Evolutionary conservation across 2,113 vertebrate species (phyloP).

Genomic region (Girardinichthys multiradiatus): DNA sequence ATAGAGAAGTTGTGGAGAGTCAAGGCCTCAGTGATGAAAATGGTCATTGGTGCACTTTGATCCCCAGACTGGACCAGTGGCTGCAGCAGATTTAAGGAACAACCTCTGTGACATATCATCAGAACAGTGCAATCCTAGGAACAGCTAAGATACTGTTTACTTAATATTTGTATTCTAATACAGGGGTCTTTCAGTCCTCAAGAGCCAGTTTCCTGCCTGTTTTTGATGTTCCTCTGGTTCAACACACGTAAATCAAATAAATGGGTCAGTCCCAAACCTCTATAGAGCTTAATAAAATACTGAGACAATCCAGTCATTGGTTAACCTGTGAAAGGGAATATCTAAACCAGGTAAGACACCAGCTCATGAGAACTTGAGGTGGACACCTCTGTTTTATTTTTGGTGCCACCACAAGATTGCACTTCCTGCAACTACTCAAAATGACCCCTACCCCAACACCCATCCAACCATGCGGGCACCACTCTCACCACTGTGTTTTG

Average conservation of each 20-base stretch:
- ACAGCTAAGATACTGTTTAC: too few species aligned
- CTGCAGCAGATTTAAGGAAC: background rate
- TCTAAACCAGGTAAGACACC: too few species aligned
- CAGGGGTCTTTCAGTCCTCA: too few species aligned
- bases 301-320: background rate
- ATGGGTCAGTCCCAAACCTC: background rate
- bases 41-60: too few species aligned
- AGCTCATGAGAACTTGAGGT: too few species aligned
- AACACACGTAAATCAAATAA: too few species aligned
- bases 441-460: background rate
- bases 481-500: background rate
- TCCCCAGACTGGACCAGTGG: background rate
- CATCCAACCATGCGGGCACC: background rate
- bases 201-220: too few species aligned
- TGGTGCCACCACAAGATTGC: too few species aligned
- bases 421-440: background rate
- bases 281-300: background rate
- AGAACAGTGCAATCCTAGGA: background rate
- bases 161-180: too few species aligned
- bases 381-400: too few species aligned
- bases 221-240: too few species aligned
- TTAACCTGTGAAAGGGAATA: too few species aligned
- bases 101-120: background rate
- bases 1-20: background rate
- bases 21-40: background rate